Evolutionary conservation across 2,113 vertebrate genomes (phyloP), one percentile per base, ranked within the genome.

Genomic region (Trachemys scripta): DNA sequence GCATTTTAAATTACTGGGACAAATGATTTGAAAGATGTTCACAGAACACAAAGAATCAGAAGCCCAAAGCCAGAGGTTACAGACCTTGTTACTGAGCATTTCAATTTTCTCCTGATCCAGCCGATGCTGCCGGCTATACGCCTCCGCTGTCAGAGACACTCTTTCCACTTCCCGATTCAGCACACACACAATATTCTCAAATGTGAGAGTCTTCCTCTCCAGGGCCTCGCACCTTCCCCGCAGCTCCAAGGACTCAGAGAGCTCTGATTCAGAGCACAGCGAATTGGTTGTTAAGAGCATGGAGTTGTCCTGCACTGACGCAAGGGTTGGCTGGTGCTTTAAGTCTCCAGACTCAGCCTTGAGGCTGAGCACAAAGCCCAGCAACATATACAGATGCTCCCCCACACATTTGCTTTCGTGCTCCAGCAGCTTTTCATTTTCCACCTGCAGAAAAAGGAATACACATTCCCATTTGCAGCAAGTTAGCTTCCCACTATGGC

Each of bases 151-250:
- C 5, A 99, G 88, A 0, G 99, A 98, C 22, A 98, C 99, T 76
- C 99, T 97, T 94, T 99, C 99, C 95, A 99, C 99, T 92, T 99
- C 99, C 5, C 99, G 99, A 95, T 99, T 99, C 78, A 99, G 98
- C 88, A 99, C 99, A 0, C 99, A 99, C 42, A 99, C 99, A 0
- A 99, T 99, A 97, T 99, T 99, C 98, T 99, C 99, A 38, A 99
- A 98, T 47, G 99, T 99, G 10, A 93, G 97, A 0, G 98, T 98
- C 98, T 99, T 99, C 90, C 98, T 98, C 42, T 99, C 99, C 17
- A 99, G 90, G 47, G 98, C 98, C 90, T 99, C 98, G 51, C 99
- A 99, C 45, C 98, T 98, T 22, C 97, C 98, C 89, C 98, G 95
- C 53, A 99, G 98, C 94, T 99, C 99, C 0, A 96, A 87, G 7